Evolutionary conservation across 2,888 invertebrate species (phyloP).

Genomic region (Oscheius sp.): DNA sequence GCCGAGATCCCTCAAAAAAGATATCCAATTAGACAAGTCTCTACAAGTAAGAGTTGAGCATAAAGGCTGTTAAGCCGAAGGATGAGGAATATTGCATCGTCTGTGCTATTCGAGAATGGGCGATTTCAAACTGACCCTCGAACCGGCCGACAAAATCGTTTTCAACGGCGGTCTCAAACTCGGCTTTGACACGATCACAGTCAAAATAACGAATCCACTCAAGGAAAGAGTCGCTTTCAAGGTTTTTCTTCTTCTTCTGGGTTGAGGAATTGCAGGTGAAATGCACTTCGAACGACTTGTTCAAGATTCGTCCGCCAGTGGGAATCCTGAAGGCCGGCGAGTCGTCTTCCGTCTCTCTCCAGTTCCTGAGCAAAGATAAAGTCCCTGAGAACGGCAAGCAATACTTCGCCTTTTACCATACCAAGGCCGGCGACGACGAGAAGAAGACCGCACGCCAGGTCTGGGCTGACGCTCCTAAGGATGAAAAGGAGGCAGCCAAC

Average conservation of each 20-base stretch:
- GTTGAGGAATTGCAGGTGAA: slow-evolving; percentile 48
- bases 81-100: too few relatives aligned
- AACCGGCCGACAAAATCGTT: slow-evolving; percentile 45
- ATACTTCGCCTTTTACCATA: slow-evolving; percentile 59
- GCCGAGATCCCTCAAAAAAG: too few relatives aligned
- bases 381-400: slow-evolving; percentile 61
- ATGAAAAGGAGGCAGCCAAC: slow-evolving; percentile 34
- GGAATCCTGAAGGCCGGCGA: slow-evolving; percentile 42
- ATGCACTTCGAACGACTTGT: slow-evolving; percentile 63
- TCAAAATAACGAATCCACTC: slow-evolving; percentile 53
- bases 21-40: too few relatives aligned
- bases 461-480: slow-evolving; percentile 57
- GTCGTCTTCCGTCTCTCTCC: slow-evolving; percentile 20
- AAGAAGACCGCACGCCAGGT: slow-evolving; percentile 32
- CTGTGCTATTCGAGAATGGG: slow-evolving; percentile 15
- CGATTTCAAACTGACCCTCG: slow-evolving; percentile 40
- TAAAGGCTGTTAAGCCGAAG: too few relatives aligned
- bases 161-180: slow-evolving; percentile 52
- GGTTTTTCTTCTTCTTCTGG: too few relatives aligned
- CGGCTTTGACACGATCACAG: slow-evolving; percentile 33
- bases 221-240: slow-evolving; percentile 51
- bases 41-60: too few relatives aligned
- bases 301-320: slow-evolving; percentile 59
- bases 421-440: slow-evolving; percentile 17
- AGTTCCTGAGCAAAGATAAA: slow-evolving; percentile 54